Conservation (phyloP, 2,888 invertebrate genomes). For the Andrena camellia region DNA sequence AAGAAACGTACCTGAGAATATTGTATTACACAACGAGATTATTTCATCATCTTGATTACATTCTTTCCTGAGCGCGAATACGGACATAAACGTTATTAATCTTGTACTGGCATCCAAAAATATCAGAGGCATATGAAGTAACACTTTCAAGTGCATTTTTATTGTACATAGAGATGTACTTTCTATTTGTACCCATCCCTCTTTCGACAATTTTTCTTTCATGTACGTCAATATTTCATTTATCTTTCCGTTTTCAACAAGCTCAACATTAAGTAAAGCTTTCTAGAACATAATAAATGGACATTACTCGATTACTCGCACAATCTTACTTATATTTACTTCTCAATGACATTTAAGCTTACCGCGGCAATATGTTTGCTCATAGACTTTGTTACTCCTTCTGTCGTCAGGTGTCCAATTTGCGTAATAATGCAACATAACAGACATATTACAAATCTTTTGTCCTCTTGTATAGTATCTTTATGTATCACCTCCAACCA, state of each 20-base stretch:
- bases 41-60: conserved; percentile 49
- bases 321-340: conserved; percentile 22
- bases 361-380: conserved; percentile 68
- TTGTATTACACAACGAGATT: conserved; percentile 57
- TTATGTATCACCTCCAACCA: conserved; percentile 66
- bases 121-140: conserved; percentile 71
- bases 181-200: conserved; percentile 68
- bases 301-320: conserved; percentile 3
- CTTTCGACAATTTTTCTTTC: conserved; percentile 63
- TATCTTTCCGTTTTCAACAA: conserved; percentile 28
- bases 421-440: conserved; percentile 65
- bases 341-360: conserved; percentile 47
- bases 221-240: conserved; percentile 64
- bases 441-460: conserved; percentile 67
- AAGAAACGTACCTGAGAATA: conserved; percentile 73
- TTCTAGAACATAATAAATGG: conserved; percentile 45
- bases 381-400: conserved; percentile 64
- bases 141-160: conserved; percentile 61
- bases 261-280: conserved; percentile 38
- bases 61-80: conserved; percentile 74
- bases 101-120: conserved; percentile 67
- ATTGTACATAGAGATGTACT: conserved; percentile 42
- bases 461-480: conserved; percentile 71
- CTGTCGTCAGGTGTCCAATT: conserved; percentile 54
- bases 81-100: conserved; percentile 71